Base-by-base conservation (phyloP, 2,113 vertebrate species). In the Antigone vipio region DNA sequence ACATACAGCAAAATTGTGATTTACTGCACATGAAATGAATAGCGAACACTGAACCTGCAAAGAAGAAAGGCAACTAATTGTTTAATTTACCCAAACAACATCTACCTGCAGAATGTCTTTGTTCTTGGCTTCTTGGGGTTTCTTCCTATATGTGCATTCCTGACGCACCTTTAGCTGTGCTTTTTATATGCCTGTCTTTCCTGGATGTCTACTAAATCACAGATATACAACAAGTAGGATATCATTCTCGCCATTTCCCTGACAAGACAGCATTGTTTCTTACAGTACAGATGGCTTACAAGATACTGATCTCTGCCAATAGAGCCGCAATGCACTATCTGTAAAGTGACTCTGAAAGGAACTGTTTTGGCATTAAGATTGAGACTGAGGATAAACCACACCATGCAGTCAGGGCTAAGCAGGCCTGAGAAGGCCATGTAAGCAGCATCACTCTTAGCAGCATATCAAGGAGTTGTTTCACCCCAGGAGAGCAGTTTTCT, bases 181-280 rank as follows among this genome's bases (percentile, higher is more conserved):
- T 94, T 86, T 93, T 85, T 16, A 8, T n/a, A 55, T 3, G 4
- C 69, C 75, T 44, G 32, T 29, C 75, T 84, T 89, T 40, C 68
- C 88, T 66, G 68, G 60, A 30, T 22, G 53, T 45, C 88, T 91
- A 19, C 58, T 89, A 78, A 76, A 69, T 53, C 15, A 0, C 56
- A 90, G 76, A 53, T 40, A 82, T 11, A 55, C 68, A 90, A 6
- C 44, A 62, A 12, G 68, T 45, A 76, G 64, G 63, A 38, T 76
- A 90, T 89, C 21, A 2, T 93, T 86, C 80, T 85, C 86, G 71
- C 86, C 87, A 77, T n/a, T 87, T 89, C 85, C 67, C 87, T 47
- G 84, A 89, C 74, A 78, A 93, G 93, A 52, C 2, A 92, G 71
- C 84, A 79, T 91, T 95, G 95, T 95, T 97, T 94, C 92, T 91